Evolutionary conservation across 2,888 invertebrate genomes (phyloP), one percentile per base, ranked within the genome.

Genomic region (Diloba caeruleocephala): DNA sequence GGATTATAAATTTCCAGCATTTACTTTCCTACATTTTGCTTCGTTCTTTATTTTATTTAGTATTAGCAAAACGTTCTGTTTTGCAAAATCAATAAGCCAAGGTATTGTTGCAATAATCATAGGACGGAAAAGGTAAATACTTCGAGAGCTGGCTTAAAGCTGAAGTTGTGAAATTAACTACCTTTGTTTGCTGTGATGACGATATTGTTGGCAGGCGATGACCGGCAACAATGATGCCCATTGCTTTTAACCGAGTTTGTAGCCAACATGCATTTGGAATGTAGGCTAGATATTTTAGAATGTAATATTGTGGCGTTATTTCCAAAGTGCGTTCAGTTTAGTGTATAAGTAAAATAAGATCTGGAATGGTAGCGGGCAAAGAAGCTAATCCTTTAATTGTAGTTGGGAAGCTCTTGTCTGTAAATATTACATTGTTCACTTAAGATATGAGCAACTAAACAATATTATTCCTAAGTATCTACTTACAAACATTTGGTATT

Each of bases 1-100:
- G 56, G 62, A 72, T 73, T 68, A 73, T 81, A 78, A 77, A 75
- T 71, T 73, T 70, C 56, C 54, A 49, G 57, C 58, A 49, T 54
- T 46, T 61, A 59, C 53, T 59, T 54, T 7, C n/a, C n/a, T n/a
- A 36, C 39, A 19, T 37, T 44, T 31, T 41, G 39, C 29, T 29
- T 3, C 13, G 8, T 8, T 37, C 23, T 31, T 19, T 14, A 15
- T 37, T 19, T 14, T 8, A 19, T 8, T n/a, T 15, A 5, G 21
- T 21, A 1, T 23, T 26, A n/a, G 14, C 14, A 10, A 21, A 8
- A 2, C n/a, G 14, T 23, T 43, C 36, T 26, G 34, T 31, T 41
- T 45, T 39, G 34, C 29, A 31, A 49, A 56, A 56, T 63, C 48
- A 59, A 59, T 49, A 63, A 49, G 7, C 26, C 2, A 17, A 31